Evolutionary conservation across 2,888 invertebrate genomes (phyloP), one percentile per base, ranked within the genome.

Genomic region (Drosophila sordidula): DNA sequence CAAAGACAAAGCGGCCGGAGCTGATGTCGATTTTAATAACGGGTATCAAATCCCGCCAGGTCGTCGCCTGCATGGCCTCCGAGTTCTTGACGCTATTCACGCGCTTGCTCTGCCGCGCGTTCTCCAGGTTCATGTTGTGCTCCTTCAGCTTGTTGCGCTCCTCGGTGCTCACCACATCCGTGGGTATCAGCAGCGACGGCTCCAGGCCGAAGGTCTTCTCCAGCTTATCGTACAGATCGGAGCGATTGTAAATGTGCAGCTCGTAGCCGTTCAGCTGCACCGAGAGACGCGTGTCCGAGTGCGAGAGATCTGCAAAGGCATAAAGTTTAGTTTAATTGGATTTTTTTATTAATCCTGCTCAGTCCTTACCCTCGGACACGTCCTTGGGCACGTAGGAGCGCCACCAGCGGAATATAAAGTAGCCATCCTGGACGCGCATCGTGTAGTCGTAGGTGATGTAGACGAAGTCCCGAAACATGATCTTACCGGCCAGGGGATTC

Each of bases 401-500:
- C 99, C 99, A 99, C 97, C 98, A 99, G 51, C 98, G 94, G 93
- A 99, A 99, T 93, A 99, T 98, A 73, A 98, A 94, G 94, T 98
- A 98, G 2, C 99, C 99, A 93, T 99, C 99, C 92, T 98, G 98
- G 75, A 98, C 95, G 75, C 98, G 94, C 42, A 98, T 92, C 34
- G 98, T 96, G 92, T 96, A 98, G 93, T 99, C 99, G 90, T 97
- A 96, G 73, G 97, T 98, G 68, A 98, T 96, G 90, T 97, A 98
- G 57, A 97, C 96, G 80, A 99, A 95, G 93, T 99, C 98, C 63
- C 98, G 94, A 92, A 99, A 98, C 99, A 99, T 99, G 56, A 99
- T 96, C 93, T 99, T 99, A 3, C 99, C 99, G 57, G 98, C 97
- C 72, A 99, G 93, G n/a, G 98, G 97, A 92, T 98, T 98, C 57